A percentile compares a stretch with the other conserved stretches of the same genome.
These are phyloP conservation scores for Coracopsis vasa DNA, from an alignment of 2,113 vertebrate genomes.

Conservation along the genomic window DNA sequence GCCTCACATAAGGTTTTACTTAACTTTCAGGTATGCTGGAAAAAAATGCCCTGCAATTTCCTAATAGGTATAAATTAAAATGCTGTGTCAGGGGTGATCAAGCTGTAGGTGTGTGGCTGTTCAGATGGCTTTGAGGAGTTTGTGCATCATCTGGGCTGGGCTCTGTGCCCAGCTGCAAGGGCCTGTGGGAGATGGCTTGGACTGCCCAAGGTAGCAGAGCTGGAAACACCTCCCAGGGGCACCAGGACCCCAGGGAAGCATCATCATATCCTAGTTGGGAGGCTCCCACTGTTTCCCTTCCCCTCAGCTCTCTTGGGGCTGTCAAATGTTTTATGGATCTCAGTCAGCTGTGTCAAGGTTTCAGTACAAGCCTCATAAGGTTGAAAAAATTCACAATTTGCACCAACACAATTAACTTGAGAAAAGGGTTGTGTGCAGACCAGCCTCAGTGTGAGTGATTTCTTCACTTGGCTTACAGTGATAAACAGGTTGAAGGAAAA, in stretches of 20 bases:
- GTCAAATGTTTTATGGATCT: background rate
- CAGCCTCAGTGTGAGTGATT: background rate
- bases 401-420: background rate
- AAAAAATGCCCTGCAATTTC: background rate
- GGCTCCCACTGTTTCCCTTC: background rate
- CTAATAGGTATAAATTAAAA: background rate
- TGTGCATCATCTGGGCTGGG: background rate
- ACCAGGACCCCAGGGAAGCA: accelerated
- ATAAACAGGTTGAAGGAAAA: background rate
- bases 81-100: background rate
- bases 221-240: background rate
- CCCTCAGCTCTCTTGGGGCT: background rate
- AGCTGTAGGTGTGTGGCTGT: background rate
- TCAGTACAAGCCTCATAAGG: background rate
- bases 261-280: background rate
- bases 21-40: background rate
- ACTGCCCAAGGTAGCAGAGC: background rate
- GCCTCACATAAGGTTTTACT: background rate
- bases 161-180: background rate
- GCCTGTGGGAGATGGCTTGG: background rate
- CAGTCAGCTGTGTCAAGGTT: background rate
- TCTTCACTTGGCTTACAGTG: background rate
- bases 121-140: background rate
- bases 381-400: background rate
- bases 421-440: background rate